phyloP scores from a whole-genome alignment of 2,888 invertebrate genomes.

The Plagodis dolabraria region DNA sequence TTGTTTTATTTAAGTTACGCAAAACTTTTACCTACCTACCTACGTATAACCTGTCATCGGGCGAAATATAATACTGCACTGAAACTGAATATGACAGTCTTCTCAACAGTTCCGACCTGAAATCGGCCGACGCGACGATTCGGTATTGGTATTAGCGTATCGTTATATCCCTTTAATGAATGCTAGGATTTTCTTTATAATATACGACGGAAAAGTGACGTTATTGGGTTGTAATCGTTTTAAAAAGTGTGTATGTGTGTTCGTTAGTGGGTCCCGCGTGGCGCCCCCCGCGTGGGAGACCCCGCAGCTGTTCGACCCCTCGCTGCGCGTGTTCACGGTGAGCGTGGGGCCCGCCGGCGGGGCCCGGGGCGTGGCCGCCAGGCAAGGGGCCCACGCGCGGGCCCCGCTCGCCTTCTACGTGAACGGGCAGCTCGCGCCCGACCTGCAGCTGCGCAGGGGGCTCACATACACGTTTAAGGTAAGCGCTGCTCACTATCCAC shows the following conservation, averaged over 20 bases:
- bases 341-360: slow-evolving; percentile 94
- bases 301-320: slow-evolving; percentile 87
- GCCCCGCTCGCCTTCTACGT: slow-evolving; percentile 95
- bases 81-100: no score
- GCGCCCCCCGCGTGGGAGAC: slow-evolving; percentile 83
- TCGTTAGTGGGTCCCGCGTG: slow-evolving; percentile 37
- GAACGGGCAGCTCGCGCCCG: slow-evolving; percentile 94
- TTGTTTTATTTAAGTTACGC: no score
- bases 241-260: background rate
- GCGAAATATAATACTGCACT: no score
- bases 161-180: no score
- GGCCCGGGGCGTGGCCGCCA: slow-evolving; percentile 88
- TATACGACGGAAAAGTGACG: no score
- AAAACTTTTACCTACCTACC: no score
- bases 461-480: slow-evolving; percentile 92
- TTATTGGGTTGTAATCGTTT: no score
- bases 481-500: slow-evolving; percentile 87
- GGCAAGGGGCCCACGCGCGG: slow-evolving; percentile 82
- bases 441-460: slow-evolving; percentile 94
- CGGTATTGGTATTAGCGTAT: no score
- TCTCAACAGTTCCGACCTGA: no score
- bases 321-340: slow-evolving; percentile 91
- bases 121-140: no score
- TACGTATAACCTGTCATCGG: background rate
- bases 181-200: no score